phyloP scores from a whole-genome alignment of 1,140 invertebrate genomes.

The Callitettix versicolor region DNA sequence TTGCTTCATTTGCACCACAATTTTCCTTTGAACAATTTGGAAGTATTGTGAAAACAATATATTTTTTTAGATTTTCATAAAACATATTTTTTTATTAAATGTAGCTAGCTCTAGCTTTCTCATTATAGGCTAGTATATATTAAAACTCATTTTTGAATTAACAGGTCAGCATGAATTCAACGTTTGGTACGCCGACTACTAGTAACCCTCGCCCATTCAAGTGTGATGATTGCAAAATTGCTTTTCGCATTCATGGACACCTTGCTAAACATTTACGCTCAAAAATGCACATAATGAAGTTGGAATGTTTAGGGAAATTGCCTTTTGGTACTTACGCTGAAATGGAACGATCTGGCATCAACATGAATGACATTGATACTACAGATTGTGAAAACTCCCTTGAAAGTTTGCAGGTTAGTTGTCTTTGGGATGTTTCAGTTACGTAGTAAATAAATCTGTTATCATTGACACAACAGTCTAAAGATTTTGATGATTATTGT shows the following conservation, averaged over 20 bases:
- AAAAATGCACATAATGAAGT: slow-evolving; percentile 92
- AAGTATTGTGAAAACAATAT: too few relatives aligned
- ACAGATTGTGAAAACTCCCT: slow-evolving; percentile 88
- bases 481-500: too few relatives aligned
- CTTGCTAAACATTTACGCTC: slow-evolving; percentile 91
- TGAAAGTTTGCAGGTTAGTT: slow-evolving; percentile 61
- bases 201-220: slow-evolving; percentile 89
- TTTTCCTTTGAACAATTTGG: too few relatives aligned
- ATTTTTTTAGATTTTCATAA: too few relatives aligned
- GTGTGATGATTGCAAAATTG: slow-evolving; percentile 89
- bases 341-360: slow-evolving; percentile 80
- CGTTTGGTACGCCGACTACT: slow-evolving; percentile 69
- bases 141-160: slow-evolving; percentile 13
- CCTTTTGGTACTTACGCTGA: slow-evolving; percentile 94
- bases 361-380: slow-evolving; percentile 86
- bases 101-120: too few relatives aligned
- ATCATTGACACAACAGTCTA: too few relatives aligned
- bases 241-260: slow-evolving; percentile 92
- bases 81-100: too few relatives aligned
- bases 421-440: slow-evolving; percentile 13
- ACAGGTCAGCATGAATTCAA: slow-evolving; percentile 66
- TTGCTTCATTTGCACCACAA: too few relatives aligned
- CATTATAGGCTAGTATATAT: too few relatives aligned
- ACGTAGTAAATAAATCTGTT: too few relatives aligned
- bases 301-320: slow-evolving; percentile 85